Percentiles rank a stretch among this genome's conserved stretches.
phyloP scores from a whole-genome alignment of 2,113 vertebrate genomes.

The Noturus placidus region DNA sequence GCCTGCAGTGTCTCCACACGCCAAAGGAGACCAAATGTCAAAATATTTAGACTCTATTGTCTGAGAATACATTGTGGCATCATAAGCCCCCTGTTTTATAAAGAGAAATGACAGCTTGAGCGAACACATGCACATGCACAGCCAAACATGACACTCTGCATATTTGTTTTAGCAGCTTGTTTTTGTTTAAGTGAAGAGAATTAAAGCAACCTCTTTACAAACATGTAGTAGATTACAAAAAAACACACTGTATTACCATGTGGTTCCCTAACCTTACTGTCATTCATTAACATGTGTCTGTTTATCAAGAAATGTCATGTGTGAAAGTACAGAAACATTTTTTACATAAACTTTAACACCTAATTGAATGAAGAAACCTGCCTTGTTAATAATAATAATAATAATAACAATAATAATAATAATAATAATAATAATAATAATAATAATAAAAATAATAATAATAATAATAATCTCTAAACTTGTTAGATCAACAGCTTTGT shows the following conservation, averaged over 20 bases:
- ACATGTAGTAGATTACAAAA: background rate
- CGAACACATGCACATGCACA: background rate
- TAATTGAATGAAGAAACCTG: no score
- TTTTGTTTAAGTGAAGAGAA: background rate
- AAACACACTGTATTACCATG: background rate
- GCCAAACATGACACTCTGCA: background rate
- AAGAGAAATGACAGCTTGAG: slow-evolving; percentile 3
- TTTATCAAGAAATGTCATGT: background rate
- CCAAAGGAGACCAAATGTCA: slow-evolving; percentile 47
- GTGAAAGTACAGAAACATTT: background rate
- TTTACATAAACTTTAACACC: no score
- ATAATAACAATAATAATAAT: no score
- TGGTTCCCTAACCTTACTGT: background rate
- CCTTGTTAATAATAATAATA: no score
- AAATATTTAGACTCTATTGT: slow-evolving; percentile 71
- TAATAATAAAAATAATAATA: no score
- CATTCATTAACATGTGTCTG: background rate
- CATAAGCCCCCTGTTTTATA: background rate
- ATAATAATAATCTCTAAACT: background rate
- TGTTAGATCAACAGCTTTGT: background rate
- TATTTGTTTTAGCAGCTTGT: background rate
- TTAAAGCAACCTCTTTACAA: background rate
- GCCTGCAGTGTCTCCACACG: slow-evolving; percentile 41
- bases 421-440: no score
- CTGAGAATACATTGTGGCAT: slow-evolving; percentile 35